These are phyloP conservation scores for Drosophila willistoni DNA, from an alignment of 1,140 invertebrate species.

Conservation along the genomic window DNA sequence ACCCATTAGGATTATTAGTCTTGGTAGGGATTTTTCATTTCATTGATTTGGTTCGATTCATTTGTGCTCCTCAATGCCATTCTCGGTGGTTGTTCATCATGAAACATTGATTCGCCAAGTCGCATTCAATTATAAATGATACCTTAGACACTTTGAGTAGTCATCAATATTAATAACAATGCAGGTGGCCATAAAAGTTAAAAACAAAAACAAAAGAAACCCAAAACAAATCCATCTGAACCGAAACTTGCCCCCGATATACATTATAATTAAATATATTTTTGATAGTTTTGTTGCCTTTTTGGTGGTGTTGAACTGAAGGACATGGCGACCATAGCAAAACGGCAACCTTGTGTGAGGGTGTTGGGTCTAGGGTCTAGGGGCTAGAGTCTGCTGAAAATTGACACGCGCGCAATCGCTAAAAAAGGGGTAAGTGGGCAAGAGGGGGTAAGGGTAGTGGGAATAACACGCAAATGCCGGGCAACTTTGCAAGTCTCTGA, in stretches of 20 bases:
- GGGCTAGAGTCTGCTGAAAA: neutral
- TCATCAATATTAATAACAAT: constrained; percentile 52
- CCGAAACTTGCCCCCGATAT: too few relatives aligned
- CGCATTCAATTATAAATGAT: constrained; percentile 35
- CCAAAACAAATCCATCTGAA: too few relatives aligned
- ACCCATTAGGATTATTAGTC: neutral
- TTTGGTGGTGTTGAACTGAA: neutral
- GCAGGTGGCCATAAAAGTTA: constrained; percentile 33
- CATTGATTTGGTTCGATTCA: too few relatives aligned
- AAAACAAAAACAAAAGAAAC: too few relatives aligned
- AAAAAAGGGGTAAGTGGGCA: neutral
- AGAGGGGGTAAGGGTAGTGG: neutral
- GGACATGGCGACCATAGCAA: neutral
- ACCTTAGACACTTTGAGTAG: constrained; percentile 18
- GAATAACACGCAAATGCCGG: constrained; percentile 1
- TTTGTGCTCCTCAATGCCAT: neutral
- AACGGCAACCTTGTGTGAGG: neutral
- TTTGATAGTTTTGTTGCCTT: neutral
- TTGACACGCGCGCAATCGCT: constrained; percentile 2
- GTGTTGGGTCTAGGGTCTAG: neutral
- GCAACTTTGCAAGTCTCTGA: neutral
- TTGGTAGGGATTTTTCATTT: too few relatives aligned
- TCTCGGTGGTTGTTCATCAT: neutral
- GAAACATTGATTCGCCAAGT: constrained; percentile 14
- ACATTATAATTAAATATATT: too few relatives aligned